Evolutionary conservation across 1,140 invertebrate genomes (phyloP).

Genomic region (Meloidogyne hapla): DNA sequence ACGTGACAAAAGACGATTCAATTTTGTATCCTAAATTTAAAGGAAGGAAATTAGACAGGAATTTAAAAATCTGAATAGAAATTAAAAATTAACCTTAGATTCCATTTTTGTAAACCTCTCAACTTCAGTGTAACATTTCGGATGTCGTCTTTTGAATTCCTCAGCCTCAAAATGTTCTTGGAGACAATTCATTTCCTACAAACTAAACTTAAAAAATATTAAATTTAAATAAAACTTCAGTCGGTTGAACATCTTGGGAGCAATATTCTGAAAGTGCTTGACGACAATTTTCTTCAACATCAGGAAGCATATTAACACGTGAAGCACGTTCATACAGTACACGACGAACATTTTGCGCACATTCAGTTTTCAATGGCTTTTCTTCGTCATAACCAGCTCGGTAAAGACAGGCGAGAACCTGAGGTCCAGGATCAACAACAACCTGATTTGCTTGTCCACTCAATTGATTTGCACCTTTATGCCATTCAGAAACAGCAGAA

Average conservation of each 20-base stretch:
- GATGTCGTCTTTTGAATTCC: slow-evolving; percentile 63
- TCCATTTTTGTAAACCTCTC: slow-evolving; percentile 81
- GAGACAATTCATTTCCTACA: slow-evolving; percentile 78
- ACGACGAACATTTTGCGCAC: slow-evolving; percentile 76
- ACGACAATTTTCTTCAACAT: slow-evolving; percentile 85
- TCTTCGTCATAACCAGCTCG: slow-evolving; percentile 69
- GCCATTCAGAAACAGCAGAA: slow-evolving; percentile 78
- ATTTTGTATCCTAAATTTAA: slow-evolving; percentile 60
- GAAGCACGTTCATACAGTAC: slow-evolving; percentile 87
- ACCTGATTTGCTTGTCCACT: slow-evolving; percentile 20
- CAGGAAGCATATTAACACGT: slow-evolving; percentile 86
- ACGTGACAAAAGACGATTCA: slow-evolving; percentile 74
- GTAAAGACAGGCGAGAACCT: slow-evolving; percentile 85
- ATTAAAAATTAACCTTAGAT: slow-evolving; percentile 79
- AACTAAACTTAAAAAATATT: slow-evolving; percentile 16
- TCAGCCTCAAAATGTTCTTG: slow-evolving; percentile 80
- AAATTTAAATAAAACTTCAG: slow-evolving; percentile 67
- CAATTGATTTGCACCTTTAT: slow-evolving; percentile 55
- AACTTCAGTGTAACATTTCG: slow-evolving; percentile 74
- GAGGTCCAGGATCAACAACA: slow-evolving; percentile 48
- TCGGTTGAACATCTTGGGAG: slow-evolving; percentile 63
- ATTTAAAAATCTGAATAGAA: slow-evolving; percentile 69
- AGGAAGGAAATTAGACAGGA: neutral
- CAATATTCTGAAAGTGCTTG: slow-evolving; percentile 80
- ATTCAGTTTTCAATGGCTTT: slow-evolving; percentile 68